These are phyloP conservation scores for Reinhardtius hippoglossoides DNA, from an alignment of 2,113 vertebrate species.

Conservation along the genomic window DNA sequence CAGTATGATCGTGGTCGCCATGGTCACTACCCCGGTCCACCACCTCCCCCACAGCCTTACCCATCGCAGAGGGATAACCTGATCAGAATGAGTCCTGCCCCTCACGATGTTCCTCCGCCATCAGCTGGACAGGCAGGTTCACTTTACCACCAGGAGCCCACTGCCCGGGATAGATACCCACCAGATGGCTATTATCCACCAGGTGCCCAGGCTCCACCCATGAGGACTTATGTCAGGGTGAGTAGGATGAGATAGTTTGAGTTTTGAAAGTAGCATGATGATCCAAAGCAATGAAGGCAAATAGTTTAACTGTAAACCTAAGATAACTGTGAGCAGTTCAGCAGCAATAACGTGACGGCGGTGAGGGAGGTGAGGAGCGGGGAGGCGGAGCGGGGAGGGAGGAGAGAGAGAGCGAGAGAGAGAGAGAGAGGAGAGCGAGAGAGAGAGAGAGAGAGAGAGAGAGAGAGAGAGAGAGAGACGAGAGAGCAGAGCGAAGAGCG, in stretches of 20 bases:
- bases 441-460: too few relatives aligned
- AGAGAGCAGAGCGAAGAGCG: too few relatives aligned
- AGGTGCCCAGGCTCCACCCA: conserved; percentile 86
- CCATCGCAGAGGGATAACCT: conserved; percentile 88
- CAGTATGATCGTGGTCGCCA: conserved; percentile 89
- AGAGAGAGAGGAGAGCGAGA: too few relatives aligned
- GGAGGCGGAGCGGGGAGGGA: too few relatives aligned
- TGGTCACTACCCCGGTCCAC: conserved; percentile 84
- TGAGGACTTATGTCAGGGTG: conserved; percentile 90
- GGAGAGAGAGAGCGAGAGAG: too few relatives aligned
- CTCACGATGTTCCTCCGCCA: conserved; percentile 88
- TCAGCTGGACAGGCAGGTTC: conserved; percentile 83
- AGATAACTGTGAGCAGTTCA: not conserved
- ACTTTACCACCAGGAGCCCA: conserved; percentile 88
- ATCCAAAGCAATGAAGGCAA: not conserved
- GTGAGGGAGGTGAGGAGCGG: too few relatives aligned
- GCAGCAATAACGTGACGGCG: not conserved
- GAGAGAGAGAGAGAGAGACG: too few relatives aligned
- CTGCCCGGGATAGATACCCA: conserved; percentile 86
- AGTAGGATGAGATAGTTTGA: conserved; percentile 32
- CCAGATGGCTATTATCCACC: conserved; percentile 89
- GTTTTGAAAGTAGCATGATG: not conserved
- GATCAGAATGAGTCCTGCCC: conserved; percentile 90
- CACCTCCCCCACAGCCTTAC: conserved; percentile 88
- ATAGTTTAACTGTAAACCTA: not conserved